These are phyloP conservation scores for Drosophila stalkeri DNA, from an alignment of 2,888 invertebrate species.

Conservation along the genomic window DNA sequence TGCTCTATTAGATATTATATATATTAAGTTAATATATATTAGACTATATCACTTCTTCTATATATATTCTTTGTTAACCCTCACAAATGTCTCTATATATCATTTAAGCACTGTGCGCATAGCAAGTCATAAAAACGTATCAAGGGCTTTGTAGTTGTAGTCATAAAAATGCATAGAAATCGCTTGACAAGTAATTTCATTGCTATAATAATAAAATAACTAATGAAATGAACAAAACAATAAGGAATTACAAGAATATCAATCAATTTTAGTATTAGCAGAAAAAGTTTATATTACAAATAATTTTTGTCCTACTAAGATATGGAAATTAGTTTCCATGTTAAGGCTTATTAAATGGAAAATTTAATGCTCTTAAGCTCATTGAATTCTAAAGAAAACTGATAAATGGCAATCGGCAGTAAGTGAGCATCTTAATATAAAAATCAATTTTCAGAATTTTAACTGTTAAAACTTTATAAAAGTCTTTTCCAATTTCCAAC, in stretches of 20 bases:
- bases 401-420: background rate
- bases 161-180: constrained; percentile 4
- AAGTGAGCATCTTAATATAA: background rate
- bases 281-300: no score
- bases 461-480: background rate
- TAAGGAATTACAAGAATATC: background rate
- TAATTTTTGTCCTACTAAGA: no score
- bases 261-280: background rate
- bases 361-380: background rate
- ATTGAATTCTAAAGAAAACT: background rate
- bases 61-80: background rate
- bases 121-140: background rate
- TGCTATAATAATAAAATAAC: constrained; percentile 9
- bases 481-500: background rate
- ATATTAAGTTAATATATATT: background rate
- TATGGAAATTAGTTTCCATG: no score
- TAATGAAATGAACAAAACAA: background rate
- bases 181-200: background rate
- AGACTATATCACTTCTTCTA: background rate
- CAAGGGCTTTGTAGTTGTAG: background rate
- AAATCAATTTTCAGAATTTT: background rate
- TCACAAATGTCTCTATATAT: background rate
- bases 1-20: background rate
- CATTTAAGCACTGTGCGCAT: background rate
- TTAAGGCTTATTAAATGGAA: background rate